Evolutionary conservation across 2,888 invertebrate species (phyloP), one percentile per base, ranked within the genome.

Genomic region (Tuberolachnus salignus): DNA sequence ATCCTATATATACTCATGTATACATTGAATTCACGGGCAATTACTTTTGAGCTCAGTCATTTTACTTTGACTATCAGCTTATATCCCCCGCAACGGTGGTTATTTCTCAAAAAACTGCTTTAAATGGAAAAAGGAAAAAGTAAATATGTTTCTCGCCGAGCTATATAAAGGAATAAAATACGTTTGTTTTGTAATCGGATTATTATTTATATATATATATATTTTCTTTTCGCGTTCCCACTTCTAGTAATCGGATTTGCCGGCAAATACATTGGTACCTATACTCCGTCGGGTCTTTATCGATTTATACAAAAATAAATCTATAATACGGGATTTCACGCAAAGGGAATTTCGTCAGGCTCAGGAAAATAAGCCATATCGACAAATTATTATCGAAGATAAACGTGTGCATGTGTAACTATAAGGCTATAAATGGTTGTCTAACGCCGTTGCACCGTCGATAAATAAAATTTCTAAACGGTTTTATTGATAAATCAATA

Each of bases 101-200:
- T n/a, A n/a, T n/a, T n/a, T n/a, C n/a, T n/a, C n/a, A n/a, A n/a
- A n/a, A 71, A 59, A 71, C 8, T 3, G 71, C 23, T 14, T 42
- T 55, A 59, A 71, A 59, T 34, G 26, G 26, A n/a, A 26, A 59
- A 46, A 46, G 44, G 72, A 46, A 72, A 49, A 57, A 19, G 26
- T 34, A 72, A 46, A 59, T 72, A 61, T 63, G 72, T 34, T 51
- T n/a, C 23, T 53, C 42, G 14, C 44, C 14, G 44, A 10, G 55
- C 44, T 46, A 46, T 55, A 59, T 14, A 44, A 26, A 46, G 23
- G 26, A 57, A 66, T 75, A 75, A 66, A 75, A 74, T 74, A 66
- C 74, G 26, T 75, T 75, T 55, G 55, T 66, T 75, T 75, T 26
- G 46, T 75, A 75, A 75, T 75, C 64, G 44, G 74, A 75, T 75